Base-by-base conservation (phyloP, 2,888 invertebrate genomes). In the Meghimatium bilineatum region DNA sequence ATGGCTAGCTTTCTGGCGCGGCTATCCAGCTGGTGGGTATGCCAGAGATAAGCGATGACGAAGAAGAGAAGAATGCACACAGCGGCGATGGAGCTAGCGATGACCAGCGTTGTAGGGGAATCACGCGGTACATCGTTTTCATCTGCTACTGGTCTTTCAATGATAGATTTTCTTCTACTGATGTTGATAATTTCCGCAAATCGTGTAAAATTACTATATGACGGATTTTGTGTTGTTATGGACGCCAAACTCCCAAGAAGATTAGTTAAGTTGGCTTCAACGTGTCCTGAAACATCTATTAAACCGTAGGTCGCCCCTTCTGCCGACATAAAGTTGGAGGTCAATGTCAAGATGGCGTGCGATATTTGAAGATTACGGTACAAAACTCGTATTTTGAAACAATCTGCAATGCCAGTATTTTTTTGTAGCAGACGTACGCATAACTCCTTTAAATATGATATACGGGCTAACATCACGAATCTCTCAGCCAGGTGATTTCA, bases 51-150 rank as follows among this genome's bases (percentile, higher is more conserved):
- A 10, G 91, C 89, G 20, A 91, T 82, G 84, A 90, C 90, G 49
- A 92, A 90, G 76, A 92, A 91, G 56, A 92, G 87, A 56, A 91
- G 86, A 52, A 92, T 90, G 63, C 87, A 84, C 34, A 92, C 89
- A 3, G 91, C 91, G 12, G 90, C 91, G 0, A 90, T 90, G 3
- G 91, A 89, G 81, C 90, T 90, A 3, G 91, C 91, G 6, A 91
- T 89, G 26, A 92, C 87, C 12, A 92, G 87, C 0, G 91, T 89
- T 29, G 90, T 71, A 14, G 91, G 91, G 12, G 90, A 87, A 38
- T 89, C 88, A 67, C 86, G 52, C 10, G 77, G 74, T 8, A 81
- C 49, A 12, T 67, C 81, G 6, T 23, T 49, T 36, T 29, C 69
- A 32, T 49, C 69, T 12, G 80, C 52, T 12, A 44, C 49, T 10